These are phyloP conservation scores for Hesperophylax magnus DNA, from an alignment of 1,140 invertebrate species.

Conservation along the genomic window DNA sequence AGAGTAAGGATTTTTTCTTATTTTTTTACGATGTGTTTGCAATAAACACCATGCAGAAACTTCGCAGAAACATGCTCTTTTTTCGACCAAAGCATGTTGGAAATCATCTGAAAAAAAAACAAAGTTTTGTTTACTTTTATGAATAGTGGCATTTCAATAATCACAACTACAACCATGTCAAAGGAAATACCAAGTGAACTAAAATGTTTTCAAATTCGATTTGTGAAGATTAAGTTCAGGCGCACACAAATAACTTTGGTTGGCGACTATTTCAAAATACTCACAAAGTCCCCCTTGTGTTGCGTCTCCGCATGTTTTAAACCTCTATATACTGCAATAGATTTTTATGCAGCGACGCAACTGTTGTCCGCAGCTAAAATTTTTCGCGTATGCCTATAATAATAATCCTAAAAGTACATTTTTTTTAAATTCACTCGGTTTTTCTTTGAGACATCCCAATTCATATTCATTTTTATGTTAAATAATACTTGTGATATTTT, in stretches of 20 bases:
- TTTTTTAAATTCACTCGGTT: background rate
- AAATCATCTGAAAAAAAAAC: slow-evolving; percentile 46
- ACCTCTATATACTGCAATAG: too few relatives aligned
- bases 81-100: slow-evolving; percentile 30
- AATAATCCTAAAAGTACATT: background rate
- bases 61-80: slow-evolving; percentile 25
- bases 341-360: too few relatives aligned
- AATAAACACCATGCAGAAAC: slow-evolving; percentile 31
- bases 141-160: too few relatives aligned
- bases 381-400: too few relatives aligned
- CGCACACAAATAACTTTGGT: too few relatives aligned
- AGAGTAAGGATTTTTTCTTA: background rate
- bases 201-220: background rate
- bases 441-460: background rate
- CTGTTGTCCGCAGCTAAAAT: too few relatives aligned
- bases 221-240: background rate
- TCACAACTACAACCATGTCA: background rate
- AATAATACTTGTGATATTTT: background rate
- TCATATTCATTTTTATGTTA: too few relatives aligned
- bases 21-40: slow-evolving; percentile 40
- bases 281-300: too few relatives aligned
- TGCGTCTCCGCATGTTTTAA: too few relatives aligned
- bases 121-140: too few relatives aligned
- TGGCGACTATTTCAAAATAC: too few relatives aligned
- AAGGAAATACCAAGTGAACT: background rate